phyloP scores from a whole-genome alignment of 2,888 invertebrate genomes.

The Choristoneura rosaceana region DNA sequence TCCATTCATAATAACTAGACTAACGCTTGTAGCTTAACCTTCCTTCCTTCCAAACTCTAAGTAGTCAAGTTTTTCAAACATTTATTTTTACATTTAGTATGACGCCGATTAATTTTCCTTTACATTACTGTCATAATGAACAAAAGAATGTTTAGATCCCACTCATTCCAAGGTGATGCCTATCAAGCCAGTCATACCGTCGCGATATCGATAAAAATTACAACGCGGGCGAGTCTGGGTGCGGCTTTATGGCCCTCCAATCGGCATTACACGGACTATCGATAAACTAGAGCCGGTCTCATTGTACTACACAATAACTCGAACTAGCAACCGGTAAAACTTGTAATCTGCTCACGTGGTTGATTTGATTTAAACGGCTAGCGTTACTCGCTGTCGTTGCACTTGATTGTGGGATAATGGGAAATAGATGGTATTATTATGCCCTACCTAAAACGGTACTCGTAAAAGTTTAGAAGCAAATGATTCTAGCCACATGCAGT shows the following conservation, averaged over 20 bases:
- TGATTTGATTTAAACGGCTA: conserved; percentile 10
- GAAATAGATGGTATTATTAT: not conserved
- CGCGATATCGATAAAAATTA: conserved; percentile 62
- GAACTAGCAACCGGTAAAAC: conserved; percentile 13
- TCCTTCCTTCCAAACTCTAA: not conserved
- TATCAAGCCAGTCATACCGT: conserved; percentile 46
- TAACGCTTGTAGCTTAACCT: no score
- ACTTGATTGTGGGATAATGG: not conserved
- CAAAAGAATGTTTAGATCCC: conserved; percentile 21
- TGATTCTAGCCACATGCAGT: no score
- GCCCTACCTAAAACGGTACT: no score
- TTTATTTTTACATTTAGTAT: not conserved
- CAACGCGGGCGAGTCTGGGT: conserved; percentile 63
- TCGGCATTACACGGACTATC: conserved; percentile 24
- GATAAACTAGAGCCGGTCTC: conserved; percentile 18
- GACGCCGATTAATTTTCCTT: not conserved
- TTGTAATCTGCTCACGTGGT: conserved; percentile 14
- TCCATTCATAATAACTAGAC: no score
- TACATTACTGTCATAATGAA: not conserved
- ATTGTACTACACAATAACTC: conserved; percentile 11
- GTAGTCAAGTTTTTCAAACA: no score
- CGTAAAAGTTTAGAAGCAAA: no score
- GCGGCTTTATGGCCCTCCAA: conserved; percentile 65
- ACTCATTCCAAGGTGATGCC: conserved; percentile 17
- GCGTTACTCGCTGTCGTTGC: not conserved